Conservation (phyloP, 2,797 vertebrate species). For the Carcharodon carcharias region DNA sequence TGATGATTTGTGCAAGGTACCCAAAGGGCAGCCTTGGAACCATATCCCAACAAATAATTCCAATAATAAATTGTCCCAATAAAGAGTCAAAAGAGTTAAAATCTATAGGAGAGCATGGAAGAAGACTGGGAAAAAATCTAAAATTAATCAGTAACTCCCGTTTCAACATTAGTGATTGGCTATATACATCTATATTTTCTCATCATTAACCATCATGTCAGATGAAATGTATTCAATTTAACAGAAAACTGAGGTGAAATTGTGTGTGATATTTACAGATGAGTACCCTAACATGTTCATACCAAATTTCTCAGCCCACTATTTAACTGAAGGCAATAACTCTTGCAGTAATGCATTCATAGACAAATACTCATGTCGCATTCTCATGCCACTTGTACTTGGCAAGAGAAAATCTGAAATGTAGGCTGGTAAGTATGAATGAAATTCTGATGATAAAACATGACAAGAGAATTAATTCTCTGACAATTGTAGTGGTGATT, state of each 20-base stretch:
- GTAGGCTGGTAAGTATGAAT: background rate
- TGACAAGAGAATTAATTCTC: background rate
- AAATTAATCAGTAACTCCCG: background rate
- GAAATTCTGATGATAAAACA: background rate
- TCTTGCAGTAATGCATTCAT: background rate
- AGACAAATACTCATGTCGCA: background rate
- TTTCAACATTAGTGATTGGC: background rate
- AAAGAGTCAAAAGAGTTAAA: background rate
- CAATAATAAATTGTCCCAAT: background rate
- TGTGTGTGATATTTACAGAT: background rate
- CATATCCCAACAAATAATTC: background rate
- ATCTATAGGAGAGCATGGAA: background rate
- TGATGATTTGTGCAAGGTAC: background rate
- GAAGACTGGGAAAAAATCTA: background rate
- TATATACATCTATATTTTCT: background rate
- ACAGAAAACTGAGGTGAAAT: background rate
- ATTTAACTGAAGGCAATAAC: background rate
- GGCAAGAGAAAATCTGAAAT: background rate
- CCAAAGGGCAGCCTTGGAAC: background rate
- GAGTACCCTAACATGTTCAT: background rate
- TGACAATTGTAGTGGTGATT: slow-evolving; percentile 7
- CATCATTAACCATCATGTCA: background rate
- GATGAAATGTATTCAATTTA: background rate
- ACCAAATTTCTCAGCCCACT: background rate
- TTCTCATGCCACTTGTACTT: background rate